Evolutionary conservation across 2,888 invertebrate genomes (phyloP).

Genomic region (Stictocephala bisonia): DNA sequence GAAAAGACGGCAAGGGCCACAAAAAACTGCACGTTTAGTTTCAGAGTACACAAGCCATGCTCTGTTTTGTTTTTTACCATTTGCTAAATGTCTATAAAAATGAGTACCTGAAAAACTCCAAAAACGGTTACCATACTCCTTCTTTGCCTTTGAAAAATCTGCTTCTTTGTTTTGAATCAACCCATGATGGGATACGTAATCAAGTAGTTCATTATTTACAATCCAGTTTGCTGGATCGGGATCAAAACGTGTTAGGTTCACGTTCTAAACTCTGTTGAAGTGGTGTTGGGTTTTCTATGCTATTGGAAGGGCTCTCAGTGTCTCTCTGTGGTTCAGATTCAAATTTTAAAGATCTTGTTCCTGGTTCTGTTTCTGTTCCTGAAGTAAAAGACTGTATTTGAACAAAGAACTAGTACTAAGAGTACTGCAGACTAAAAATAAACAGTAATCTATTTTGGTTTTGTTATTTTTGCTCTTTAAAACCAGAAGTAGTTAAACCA

Average conservation of each 20-base stretch:
- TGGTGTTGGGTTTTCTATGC: not conserved
- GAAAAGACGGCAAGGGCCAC: slow-evolving; percentile 28
- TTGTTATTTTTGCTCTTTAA: not conserved
- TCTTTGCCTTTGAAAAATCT: slow-evolving; percentile 23
- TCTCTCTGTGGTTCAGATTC: slow-evolving; percentile 14
- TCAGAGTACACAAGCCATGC: slow-evolving; percentile 4
- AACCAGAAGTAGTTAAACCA: too few relatives aligned
- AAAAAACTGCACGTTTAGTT: slow-evolving; percentile 26
- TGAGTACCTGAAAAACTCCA: not conserved
- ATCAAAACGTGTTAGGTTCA: not conserved
- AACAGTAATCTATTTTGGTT: slow-evolving; percentile 12
- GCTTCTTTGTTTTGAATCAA: slow-evolving; percentile 4
- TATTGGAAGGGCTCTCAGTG: slow-evolving; percentile 18
- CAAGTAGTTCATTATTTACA: slow-evolving; percentile 20
- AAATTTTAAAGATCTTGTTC: too few relatives aligned
- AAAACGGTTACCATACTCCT: slow-evolving; percentile 28
- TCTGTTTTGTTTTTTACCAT: slow-evolving; percentile 10
- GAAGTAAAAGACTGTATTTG: not conserved
- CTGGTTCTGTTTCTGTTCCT: not conserved
- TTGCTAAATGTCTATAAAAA: slow-evolving; percentile 15
- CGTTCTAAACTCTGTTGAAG: too few relatives aligned
- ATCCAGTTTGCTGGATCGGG: not conserved
- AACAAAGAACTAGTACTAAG: slow-evolving; percentile 7
- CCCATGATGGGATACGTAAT: slow-evolving; percentile 11
- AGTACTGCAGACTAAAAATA: not conserved